These are phyloP conservation scores for Ailuropoda melanoleuca DNA, from an alignment of 2,113 vertebrate genomes.

Conservation along the genomic window DNA sequence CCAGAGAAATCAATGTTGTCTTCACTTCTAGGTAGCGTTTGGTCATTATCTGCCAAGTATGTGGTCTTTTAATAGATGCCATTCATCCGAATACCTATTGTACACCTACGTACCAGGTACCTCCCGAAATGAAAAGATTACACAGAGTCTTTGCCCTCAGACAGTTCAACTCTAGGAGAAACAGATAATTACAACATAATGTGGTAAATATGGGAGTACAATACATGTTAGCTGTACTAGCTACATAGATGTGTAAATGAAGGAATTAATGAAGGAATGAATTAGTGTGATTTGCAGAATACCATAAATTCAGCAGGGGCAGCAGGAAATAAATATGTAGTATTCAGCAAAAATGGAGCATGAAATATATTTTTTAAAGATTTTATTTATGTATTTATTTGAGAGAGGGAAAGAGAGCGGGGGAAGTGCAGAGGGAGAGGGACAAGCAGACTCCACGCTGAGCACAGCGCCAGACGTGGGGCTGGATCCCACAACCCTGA, in stretches of 20 bases:
- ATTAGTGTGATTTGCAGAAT: not conserved
- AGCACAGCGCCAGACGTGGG: not conserved
- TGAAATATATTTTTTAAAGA: not conserved
- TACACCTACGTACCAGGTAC: not conserved
- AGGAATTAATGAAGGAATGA: not conserved
- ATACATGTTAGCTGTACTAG: not conserved
- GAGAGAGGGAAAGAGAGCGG: too few relatives aligned
- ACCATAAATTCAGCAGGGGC: conserved; percentile 24
- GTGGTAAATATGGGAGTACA: not conserved
- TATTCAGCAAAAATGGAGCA: conserved; percentile 11
- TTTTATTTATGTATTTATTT: not conserved
- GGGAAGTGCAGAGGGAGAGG: not conserved
- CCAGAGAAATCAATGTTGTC: not conserved
- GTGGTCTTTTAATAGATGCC: not conserved
- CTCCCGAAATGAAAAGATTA: not conserved
- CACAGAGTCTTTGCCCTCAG: not conserved
- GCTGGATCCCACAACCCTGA: not conserved
- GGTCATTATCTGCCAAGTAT: not conserved
- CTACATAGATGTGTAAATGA: not conserved
- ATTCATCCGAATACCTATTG: not conserved
- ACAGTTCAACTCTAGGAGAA: conserved; percentile 7
- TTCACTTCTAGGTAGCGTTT: not conserved
- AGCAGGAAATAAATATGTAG: not conserved
- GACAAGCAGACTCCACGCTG: not conserved
- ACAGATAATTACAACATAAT: not conserved